Percentiles rank a stretch among this genome's conserved stretches.
Evolutionary conservation across 2,113 vertebrate genomes (phyloP).

Genomic region (Rhineura floridana): DNA sequence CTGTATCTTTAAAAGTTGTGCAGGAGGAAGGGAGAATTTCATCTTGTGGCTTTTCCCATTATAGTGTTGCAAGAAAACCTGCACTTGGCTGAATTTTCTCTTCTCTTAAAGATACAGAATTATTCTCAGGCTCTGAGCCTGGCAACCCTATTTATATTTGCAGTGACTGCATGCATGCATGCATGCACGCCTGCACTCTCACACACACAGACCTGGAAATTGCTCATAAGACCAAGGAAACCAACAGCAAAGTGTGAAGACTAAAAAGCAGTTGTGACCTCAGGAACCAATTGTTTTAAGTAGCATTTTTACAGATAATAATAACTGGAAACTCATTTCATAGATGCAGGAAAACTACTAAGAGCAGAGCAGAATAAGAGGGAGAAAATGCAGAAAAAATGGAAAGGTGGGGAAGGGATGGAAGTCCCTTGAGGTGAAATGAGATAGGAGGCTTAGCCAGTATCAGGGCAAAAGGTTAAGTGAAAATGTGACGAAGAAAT

Average conservation of each 20-base stretch:
- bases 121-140: too few relatives aligned
- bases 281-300: slow-evolving; percentile 59
- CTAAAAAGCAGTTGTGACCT: slow-evolving; percentile 44
- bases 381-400: slow-evolving; percentile 37
- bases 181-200: background rate
- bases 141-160: slow-evolving; percentile 37
- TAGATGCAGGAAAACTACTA: slow-evolving; percentile 56
- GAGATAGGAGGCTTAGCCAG: slow-evolving; percentile 57
- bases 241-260: slow-evolving; percentile 45
- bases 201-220: background rate
- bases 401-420: background rate
- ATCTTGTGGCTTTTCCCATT: too few relatives aligned
- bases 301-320: slow-evolving; percentile 58
- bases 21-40: too few relatives aligned
- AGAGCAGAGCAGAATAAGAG: slow-evolving; percentile 31
- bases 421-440: slow-evolving; percentile 45
- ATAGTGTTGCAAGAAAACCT: too few relatives aligned
- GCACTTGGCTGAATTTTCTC: too few relatives aligned
- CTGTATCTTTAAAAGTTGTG: too few relatives aligned
- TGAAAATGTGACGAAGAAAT: slow-evolving; percentile 69
- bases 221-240: slow-evolving; percentile 43
- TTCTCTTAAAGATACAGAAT: too few relatives aligned
- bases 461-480: slow-evolving; percentile 64
- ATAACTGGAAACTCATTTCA: slow-evolving; percentile 52
- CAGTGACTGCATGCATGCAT: background rate